phyloP scores from a whole-genome alignment of 2,797 vertebrate genomes.

The Limnodromus scolopaceus region DNA sequence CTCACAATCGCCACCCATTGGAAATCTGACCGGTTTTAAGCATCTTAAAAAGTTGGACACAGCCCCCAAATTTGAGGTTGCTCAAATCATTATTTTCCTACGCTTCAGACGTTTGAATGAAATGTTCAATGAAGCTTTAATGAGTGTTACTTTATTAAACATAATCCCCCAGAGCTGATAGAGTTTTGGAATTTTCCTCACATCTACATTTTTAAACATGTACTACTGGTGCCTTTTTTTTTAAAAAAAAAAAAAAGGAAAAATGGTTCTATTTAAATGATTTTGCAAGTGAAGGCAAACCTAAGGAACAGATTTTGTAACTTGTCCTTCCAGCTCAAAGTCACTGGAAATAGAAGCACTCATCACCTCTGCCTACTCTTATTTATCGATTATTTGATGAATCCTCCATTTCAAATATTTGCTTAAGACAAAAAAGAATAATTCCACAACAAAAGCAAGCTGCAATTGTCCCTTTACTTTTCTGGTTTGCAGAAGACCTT shows the following conservation, averaged over 20 bases:
- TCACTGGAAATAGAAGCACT: not conserved
- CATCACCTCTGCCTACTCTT: not conserved
- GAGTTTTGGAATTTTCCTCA: not conserved
- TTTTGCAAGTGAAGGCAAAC: conserved; percentile 10
- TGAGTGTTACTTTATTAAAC: not conserved
- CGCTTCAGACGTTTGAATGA: not conserved
- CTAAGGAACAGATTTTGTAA: not conserved
- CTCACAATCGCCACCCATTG: not conserved
- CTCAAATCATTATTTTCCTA: not conserved
- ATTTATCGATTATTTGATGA: not conserved
- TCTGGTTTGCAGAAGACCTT: not conserved
- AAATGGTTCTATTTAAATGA: not conserved
- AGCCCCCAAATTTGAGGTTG: not conserved
- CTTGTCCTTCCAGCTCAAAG: not conserved
- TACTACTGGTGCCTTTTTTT: not conserved
- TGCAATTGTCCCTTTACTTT: not conserved
- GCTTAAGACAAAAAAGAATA: not conserved
- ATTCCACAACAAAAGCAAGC: not conserved
- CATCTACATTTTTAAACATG: not conserved
- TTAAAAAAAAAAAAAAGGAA: not conserved
- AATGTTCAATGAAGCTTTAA: not conserved
- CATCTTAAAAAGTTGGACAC: not conserved
- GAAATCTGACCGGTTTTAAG: not conserved
- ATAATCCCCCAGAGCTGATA: not conserved
- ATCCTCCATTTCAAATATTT: not conserved